Evolutionary conservation across 2,888 invertebrate genomes (phyloP).

Genomic region (Augiades crinisus): DNA sequence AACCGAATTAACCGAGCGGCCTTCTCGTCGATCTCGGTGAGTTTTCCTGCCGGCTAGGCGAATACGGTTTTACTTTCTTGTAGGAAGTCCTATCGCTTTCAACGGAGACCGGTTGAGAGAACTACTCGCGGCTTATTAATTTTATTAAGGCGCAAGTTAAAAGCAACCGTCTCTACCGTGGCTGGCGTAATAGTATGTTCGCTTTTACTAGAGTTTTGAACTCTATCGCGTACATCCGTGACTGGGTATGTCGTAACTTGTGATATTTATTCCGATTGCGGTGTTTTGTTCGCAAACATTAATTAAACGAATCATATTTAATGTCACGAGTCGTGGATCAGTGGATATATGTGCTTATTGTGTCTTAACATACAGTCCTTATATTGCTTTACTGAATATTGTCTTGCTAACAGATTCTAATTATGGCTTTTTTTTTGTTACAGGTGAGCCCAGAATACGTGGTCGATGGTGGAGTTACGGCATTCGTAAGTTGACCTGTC

Average conservation of each 20-base stretch:
- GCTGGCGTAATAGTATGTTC: conserved; percentile 4
- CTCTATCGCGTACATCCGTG: not conserved
- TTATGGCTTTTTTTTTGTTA: conserved; percentile 41
- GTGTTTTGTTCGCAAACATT: conserved; percentile 12
- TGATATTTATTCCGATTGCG: not conserved
- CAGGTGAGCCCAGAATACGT: conserved; percentile 64
- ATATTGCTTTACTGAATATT: too few species aligned
- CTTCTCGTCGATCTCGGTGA: conserved; percentile 33
- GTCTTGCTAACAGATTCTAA: conserved; percentile 3
- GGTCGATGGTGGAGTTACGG: conserved; percentile 42
- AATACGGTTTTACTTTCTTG: conserved; percentile 76
- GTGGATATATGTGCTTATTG: too few species aligned
- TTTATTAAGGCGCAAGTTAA: conserved; percentile 38
- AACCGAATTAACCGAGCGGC: conserved; percentile 6
- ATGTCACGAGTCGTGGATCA: too few species aligned
- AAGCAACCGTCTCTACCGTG: conserved; percentile 29
- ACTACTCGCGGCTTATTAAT: conserved; percentile 47
- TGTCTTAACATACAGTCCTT: too few species aligned
- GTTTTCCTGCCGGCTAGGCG: conserved; percentile 60
- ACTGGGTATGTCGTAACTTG: not conserved
- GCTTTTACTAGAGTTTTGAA: conserved; percentile 5
- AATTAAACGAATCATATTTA: too few species aligned
- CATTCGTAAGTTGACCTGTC: conserved; percentile 38
- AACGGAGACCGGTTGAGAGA: conserved; percentile 70
- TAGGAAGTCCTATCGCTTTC: conserved; percentile 80